Evolutionary conservation across 2,113 vertebrate species (phyloP), one percentile per base, ranked within the genome.

Genomic region (Atherinomorus stipes): DNA sequence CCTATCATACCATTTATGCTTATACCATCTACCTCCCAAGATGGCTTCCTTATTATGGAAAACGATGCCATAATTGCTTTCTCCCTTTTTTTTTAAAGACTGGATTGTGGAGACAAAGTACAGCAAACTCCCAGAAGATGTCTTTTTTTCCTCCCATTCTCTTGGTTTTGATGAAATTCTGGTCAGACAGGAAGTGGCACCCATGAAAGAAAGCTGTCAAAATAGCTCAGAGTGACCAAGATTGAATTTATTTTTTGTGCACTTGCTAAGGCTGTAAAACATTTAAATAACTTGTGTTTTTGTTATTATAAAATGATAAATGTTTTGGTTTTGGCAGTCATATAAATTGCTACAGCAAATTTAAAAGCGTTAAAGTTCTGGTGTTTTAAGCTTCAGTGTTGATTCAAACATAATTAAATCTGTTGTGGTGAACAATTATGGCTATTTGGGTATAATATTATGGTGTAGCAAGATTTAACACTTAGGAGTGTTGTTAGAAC

Each of bases 1-100:
- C 82, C 82, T 80, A 74, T 85, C 79, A 52, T 71, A 70, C 85
- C 83, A 74, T 82, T 73, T 75, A 42, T 78, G 81, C 71, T 68
- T 60, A 34, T 34, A 34, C 31, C 31, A 57, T 73, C 68, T 76
- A 85, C 87, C 78, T 77, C 78, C 78, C 61, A 85, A 80, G 73
- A 90, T 80, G 84, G 79, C 59, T 67, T 84, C 86, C 76, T 79
- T 59, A 28, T 21, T 11, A 57, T 63, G 58, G 73, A 83, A 86
- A 75, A 62, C 57, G 66, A 53, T 22, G 51, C 37, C 31, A 52
- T 22, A 50, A 60, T 42, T 34, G 22, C 59, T 34, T 34, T 5
- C 9, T 34, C 1, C 9, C 9, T 5, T 34, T 34, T 5, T 34
- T 34, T 7, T 31, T 31, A 3, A 31, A 61, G n/a, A n/a, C 45